Conservation (phyloP, 2,888 invertebrate species). For the Torymus auratus region DNA sequence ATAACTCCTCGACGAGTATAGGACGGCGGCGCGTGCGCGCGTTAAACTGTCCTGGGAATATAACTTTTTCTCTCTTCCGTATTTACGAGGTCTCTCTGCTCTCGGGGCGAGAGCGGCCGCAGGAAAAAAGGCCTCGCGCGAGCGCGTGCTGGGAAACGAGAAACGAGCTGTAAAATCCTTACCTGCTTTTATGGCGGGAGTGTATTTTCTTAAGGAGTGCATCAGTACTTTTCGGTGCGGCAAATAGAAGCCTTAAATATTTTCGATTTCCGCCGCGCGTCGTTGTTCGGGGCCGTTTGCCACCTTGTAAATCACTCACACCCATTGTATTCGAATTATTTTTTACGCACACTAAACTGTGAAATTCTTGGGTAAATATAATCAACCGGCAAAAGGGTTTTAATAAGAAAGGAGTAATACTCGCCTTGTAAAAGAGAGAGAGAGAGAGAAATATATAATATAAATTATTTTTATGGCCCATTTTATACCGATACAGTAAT, state of each 20-base stretch:
- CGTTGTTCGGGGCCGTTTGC: neutral
- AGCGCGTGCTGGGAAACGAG: constrained; percentile 31
- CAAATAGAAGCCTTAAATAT: constrained; percentile 18
- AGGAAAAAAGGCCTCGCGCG: neutral
- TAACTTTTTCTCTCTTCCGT: constrained; percentile 6
- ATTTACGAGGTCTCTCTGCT: constrained; percentile 30
- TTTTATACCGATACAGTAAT: too few species aligned
- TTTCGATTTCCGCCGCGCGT: constrained; percentile 13
- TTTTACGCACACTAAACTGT: neutral
- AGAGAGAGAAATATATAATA: too few species aligned
- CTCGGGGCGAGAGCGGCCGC: neutral
- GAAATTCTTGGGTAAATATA: constrained; percentile 1
- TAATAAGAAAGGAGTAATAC: too few species aligned
- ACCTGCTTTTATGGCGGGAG: constrained; percentile 35
- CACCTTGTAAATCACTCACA: constrained; percentile 33
- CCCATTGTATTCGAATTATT: neutral
- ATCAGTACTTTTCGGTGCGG: constrained; percentile 24
- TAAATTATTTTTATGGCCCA: too few species aligned
- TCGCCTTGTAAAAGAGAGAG: too few species aligned
- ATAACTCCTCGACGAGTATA: too few species aligned
- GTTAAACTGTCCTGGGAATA: constrained; percentile 10
- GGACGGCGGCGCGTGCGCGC: neutral
- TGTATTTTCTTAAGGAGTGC: constrained; percentile 19
- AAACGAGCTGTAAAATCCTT: constrained; percentile 23
- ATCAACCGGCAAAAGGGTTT: too few species aligned